Base-by-base conservation (phyloP, 2,797 vertebrate genomes). In the Danio aesculapii region DNA sequence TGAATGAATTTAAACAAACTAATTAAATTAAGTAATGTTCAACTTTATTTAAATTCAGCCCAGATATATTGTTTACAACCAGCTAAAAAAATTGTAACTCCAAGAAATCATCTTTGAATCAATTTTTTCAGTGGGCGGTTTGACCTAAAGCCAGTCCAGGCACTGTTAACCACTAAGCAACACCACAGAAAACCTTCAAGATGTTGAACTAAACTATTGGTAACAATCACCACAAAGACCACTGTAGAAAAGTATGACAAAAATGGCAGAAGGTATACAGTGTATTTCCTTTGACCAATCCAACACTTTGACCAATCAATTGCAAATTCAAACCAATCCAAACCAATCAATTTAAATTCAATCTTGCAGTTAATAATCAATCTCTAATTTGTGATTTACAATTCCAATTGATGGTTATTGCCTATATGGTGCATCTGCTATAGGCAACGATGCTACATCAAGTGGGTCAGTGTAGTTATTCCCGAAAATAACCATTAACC, bases 391-490 rank as follows among this genome's bases (percentile, higher is more conserved):
- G n/a, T 53, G 73, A 19, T 44, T 61, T 41, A 64, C 5, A 17
- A 19, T 19, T 8, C 44, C 17, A 3, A 30, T 39, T 64, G 49
- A 53, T 30, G 30, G 30, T 30, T 30, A 30, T 1, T 30, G 30
- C 30, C 30, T 30, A 30, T 30, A 30, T 13, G 5, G 68, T 68
- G 52, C 10, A 47, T 77, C 6, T 59, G 53, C 21, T 53, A n/a
- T 30, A 30, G 14, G 14, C 14, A 8, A 7, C 39, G 30, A 53
- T 55, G 2, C 8, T 62, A 62, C 52, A 46, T 57, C 39, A 39
- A 3, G 52, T 75, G 59, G 63, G 19, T 39, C 44, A 41, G 44
- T 43, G 49, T 59, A 69, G 69, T 69, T 59, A 77, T 21, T 43
- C 49, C 13, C 44, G 14, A 44, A 62, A 50, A 79, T 30, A 62